A percentile compares a stretch with the other conserved stretches of the same genome.
These are phyloP conservation scores for Dasypolia templi DNA, from an alignment of 2,888 invertebrate species.

Conservation along the genomic window DNA sequence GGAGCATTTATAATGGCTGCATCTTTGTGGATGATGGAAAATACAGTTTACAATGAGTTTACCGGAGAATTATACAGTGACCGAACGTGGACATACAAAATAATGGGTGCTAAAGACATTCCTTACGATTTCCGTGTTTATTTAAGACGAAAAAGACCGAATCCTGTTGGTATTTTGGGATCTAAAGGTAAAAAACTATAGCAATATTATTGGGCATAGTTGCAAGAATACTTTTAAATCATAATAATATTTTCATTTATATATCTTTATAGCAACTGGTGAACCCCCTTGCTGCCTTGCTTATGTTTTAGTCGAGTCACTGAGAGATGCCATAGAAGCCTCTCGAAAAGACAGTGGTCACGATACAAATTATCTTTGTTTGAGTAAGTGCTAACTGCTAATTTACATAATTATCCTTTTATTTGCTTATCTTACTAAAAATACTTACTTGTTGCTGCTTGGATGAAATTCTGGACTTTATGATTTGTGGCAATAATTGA, in stretches of 20 bases:
- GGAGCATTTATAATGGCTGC: conserved; percentile 91
- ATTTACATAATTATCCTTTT: not conserved
- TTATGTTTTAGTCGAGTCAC: conserved; percentile 71
- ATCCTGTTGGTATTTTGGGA: conserved; percentile 76
- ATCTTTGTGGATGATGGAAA: conserved; percentile 73
- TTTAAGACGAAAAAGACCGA: conserved; percentile 69
- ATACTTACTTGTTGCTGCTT: not conserved
- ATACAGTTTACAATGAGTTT: conserved; percentile 68
- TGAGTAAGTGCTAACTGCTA: conserved; percentile 67
- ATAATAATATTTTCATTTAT: not conserved
- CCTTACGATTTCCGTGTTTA: conserved; percentile 76
- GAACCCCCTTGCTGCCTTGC: conserved; percentile 73
- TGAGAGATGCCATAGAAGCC: conserved; percentile 70
- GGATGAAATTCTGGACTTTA: not conserved
- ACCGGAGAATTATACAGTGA: conserved; percentile 74
- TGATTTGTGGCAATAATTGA: not conserved
- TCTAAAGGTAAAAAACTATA: conserved; percentile 72
- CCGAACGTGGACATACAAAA: conserved; percentile 77
- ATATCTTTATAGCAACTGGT: conserved; percentile 66
- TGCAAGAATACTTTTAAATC: conserved; percentile 1
- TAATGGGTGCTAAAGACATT: conserved; percentile 75
- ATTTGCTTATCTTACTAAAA: not conserved
- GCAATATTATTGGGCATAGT: not conserved
- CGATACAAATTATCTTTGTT: conserved; percentile 62
- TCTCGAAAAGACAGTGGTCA: conserved; percentile 72